Conservation (phyloP, 2,888 invertebrate genomes). For the Drosophila kuntzei region DNA sequence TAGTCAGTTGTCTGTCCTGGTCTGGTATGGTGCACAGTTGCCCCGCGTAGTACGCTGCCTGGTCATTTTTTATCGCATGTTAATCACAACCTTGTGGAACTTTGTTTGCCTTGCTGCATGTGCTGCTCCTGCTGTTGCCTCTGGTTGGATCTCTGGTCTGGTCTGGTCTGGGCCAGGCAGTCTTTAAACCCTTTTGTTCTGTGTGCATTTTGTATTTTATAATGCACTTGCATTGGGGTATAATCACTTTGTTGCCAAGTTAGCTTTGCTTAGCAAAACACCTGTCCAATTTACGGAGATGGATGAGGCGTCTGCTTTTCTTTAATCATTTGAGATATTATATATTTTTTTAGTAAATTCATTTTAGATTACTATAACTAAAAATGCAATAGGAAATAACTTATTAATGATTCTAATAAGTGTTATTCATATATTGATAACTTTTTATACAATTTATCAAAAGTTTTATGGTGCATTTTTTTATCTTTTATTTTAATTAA, state of each 20-base stretch:
- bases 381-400: not conserved
- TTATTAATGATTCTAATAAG: not conserved
- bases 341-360: not conserved
- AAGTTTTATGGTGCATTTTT: no score
- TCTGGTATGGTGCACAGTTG: conserved; percentile 51
- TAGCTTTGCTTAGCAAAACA: conserved; percentile 21
- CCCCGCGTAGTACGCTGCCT: conserved; percentile 44
- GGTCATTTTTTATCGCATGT: conserved; percentile 81
- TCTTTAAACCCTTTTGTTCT: conserved; percentile 65
- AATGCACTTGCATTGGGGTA: conserved; percentile 52
- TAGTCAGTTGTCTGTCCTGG: conserved; percentile 15
- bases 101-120: conserved; percentile 67
- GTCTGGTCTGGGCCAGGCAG: conserved; percentile 14
- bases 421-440: no score
- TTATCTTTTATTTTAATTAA: not conserved
- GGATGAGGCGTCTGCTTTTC: conserved; percentile 1
- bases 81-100: conserved; percentile 81
- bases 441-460: no score
- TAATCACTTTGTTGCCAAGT: conserved; percentile 34
- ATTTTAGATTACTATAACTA: not conserved
- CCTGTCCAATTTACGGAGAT: conserved; percentile 35
- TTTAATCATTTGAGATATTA: not conserved
- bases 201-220: conserved; percentile 47
- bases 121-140: conserved; percentile 28
- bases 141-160: conserved; percentile 25